phyloP scores from a whole-genome alignment of 2,888 invertebrate genomes.

The Dryomyza anilis region DNA sequence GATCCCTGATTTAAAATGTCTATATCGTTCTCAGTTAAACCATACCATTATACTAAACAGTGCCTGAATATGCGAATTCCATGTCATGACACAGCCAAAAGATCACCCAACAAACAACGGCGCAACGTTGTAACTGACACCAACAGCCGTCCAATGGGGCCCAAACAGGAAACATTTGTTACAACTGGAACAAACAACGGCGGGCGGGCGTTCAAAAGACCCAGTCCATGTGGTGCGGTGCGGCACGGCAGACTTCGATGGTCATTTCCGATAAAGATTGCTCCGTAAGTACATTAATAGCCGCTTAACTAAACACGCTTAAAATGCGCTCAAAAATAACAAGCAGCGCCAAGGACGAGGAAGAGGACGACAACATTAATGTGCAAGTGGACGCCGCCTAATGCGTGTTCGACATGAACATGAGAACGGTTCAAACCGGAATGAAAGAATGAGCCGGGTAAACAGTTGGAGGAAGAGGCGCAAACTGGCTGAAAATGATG shows the following conservation, averaged over 20 bases:
- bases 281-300: background rate
- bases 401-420: conserved; percentile 5
- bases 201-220: background rate
- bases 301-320: conserved; percentile 5
- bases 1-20: too few relatives aligned
- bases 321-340: background rate
- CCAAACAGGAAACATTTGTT: background rate
- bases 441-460: too few relatives aligned
- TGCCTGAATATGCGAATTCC: too few relatives aligned
- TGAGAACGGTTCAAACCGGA: too few relatives aligned
- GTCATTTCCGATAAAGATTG: conserved; percentile 5
- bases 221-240: background rate
- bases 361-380: background rate
- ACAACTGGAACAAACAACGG: background rate
- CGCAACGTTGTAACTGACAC: background rate
- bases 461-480: background rate
- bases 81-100: too few relatives aligned
- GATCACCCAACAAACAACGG: too few relatives aligned
- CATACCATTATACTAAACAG: too few relatives aligned
- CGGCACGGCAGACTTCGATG: too few relatives aligned
- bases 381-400: background rate
- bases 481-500: background rate
- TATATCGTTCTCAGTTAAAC: too few relatives aligned
- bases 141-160: background rate
- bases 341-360: background rate